phyloP scores from a whole-genome alignment of 2,797 vertebrate genomes.

The Propithecus deckenii region DNA sequence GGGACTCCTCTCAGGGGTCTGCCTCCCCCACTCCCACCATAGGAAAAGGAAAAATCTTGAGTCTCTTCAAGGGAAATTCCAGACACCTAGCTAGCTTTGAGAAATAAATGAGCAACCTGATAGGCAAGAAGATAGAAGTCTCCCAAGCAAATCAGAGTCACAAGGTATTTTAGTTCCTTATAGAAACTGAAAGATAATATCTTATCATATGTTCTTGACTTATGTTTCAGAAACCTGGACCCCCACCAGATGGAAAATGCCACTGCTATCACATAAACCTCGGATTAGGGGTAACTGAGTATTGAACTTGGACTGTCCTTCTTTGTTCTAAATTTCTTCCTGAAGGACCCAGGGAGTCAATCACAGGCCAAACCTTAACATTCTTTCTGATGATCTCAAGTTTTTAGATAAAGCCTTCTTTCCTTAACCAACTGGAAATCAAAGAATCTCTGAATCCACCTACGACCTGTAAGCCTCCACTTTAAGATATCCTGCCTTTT shows the following conservation, averaged over 20 bases:
- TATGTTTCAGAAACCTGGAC: background rate
- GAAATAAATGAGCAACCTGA: background rate
- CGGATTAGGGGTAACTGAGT: background rate
- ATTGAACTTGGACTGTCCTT: background rate
- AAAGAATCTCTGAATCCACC: background rate
- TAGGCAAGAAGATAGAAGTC: background rate
- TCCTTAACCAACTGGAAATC: background rate
- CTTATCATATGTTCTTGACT: background rate
- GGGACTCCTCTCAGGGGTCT: background rate
- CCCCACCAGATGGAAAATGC: background rate
- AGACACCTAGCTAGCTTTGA: background rate
- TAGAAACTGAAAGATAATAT: background rate
- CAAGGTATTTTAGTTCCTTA: background rate
- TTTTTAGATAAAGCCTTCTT: background rate
- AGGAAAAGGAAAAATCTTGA: background rate
- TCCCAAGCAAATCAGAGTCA: background rate
- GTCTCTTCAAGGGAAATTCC: background rate
- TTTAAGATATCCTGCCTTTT: background rate
- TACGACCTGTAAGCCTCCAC: background rate
- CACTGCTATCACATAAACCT: background rate
- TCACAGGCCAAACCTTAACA: background rate
- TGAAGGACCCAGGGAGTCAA: background rate
- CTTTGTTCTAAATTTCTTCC: background rate
- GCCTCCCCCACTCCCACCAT: background rate
- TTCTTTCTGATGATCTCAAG: background rate